These are phyloP conservation scores for Acinonyx jubatus DNA, from an alignment of 2,113 vertebrate species.

Conservation along the genomic window DNA sequence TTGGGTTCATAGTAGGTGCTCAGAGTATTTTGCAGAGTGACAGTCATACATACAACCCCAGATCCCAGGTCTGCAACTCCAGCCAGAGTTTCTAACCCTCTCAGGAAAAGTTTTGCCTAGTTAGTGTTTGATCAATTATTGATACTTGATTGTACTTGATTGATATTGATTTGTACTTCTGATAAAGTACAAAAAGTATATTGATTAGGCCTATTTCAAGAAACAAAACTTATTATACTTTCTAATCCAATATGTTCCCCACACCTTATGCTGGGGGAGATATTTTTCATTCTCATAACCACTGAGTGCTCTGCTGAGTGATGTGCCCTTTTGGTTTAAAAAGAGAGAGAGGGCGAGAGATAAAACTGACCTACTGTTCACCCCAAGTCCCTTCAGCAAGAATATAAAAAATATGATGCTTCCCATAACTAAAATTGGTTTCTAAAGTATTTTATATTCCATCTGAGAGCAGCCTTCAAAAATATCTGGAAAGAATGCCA, in stretches of 20 bases:
- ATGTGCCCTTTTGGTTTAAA: background rate
- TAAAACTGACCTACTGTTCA: constrained; percentile 16
- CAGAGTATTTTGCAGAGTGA: background rate
- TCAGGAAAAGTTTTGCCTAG: background rate
- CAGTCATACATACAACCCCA: background rate
- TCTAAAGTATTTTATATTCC: constrained; percentile 24
- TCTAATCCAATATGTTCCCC: background rate
- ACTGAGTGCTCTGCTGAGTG: background rate
- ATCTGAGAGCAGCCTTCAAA: background rate
- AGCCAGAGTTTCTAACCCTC: background rate
- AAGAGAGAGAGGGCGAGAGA: background rate
- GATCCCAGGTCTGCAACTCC: background rate
- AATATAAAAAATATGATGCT: constrained; percentile 33
- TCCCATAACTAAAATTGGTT: background rate
- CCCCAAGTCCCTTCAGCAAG: background rate
- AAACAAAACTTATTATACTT: background rate
- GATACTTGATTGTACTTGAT: background rate
- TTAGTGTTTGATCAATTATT: background rate
- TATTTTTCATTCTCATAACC: background rate
- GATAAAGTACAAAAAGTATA: background rate
- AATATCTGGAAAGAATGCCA: background rate
- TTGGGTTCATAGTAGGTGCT: background rate
- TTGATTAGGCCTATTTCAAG: background rate
- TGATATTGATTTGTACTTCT: no score
- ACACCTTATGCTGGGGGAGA: background rate